These are phyloP conservation scores for Campaea margaritaria DNA, from an alignment of 2,888 invertebrate genomes.

Conservation along the genomic window DNA sequence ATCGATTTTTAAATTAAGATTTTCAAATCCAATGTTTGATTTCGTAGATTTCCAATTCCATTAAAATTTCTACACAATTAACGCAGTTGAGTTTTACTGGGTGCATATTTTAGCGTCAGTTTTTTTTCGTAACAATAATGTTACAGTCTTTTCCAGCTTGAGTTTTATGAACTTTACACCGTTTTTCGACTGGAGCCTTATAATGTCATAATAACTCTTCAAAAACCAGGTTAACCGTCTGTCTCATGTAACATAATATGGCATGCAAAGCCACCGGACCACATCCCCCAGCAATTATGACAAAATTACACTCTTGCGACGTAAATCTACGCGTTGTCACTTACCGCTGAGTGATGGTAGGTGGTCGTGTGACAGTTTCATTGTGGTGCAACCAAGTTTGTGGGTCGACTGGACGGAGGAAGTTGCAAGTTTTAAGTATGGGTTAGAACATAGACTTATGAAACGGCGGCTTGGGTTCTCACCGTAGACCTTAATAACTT, in stretches of 20 bases:
- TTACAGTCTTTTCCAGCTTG: no score
- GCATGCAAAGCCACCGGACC: conserved; percentile 25
- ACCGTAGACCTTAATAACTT: background rate
- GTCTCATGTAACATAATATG: background rate
- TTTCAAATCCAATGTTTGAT: no score
- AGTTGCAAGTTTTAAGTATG: conserved; percentile 27
- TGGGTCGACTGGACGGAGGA: conserved; percentile 25
- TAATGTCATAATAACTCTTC: conserved; percentile 15
- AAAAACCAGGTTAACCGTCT: conserved; percentile 26
- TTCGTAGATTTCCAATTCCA: no score
- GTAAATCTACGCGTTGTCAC: conserved; percentile 32
- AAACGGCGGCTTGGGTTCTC: background rate
- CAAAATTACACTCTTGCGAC: conserved; percentile 38
- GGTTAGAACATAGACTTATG: conserved; percentile 12
- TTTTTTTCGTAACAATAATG: no score
- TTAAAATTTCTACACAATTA: no score
- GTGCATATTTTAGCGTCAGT: no score
- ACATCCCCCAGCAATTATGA: conserved; percentile 36
- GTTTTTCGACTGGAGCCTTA: background rate
- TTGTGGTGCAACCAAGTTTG: conserved; percentile 35
- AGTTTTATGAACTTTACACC: no score
- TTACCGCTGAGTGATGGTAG: conserved; percentile 31
- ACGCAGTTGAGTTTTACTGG: no score
- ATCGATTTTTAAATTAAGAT: no score
- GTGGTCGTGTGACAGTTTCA: conserved; percentile 41